Conservation (phyloP, 1,140 invertebrate genomes). For the Eriosoma lanigerum region DNA sequence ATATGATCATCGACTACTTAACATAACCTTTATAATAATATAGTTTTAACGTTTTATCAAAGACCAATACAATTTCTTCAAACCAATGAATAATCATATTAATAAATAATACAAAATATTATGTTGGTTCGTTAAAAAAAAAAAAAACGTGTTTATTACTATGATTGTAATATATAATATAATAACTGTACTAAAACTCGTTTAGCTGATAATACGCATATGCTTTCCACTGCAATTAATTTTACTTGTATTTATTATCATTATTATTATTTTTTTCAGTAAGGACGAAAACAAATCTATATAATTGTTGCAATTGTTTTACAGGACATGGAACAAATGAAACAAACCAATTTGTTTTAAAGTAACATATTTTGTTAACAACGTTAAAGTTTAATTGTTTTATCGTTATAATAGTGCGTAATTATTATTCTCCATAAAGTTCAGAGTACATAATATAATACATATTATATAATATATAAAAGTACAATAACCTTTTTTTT, state of each 20-base stretch:
- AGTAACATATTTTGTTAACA: constrained; percentile 16
- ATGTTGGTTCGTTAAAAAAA: too few relatives aligned
- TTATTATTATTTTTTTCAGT: neutral
- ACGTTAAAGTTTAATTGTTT: constrained; percentile 9
- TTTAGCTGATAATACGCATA: neutral
- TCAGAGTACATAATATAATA: constrained; percentile 15
- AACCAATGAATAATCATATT: too few relatives aligned
- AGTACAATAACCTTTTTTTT: neutral
- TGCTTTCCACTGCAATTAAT: neutral
- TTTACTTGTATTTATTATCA: neutral
- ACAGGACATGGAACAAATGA: neutral
- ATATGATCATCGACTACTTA: too few relatives aligned
- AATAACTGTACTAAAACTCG: neutral
- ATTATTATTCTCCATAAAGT: neutral
- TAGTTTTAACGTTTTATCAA: too few relatives aligned
- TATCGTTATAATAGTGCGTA: constrained; percentile 12
- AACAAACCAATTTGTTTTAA: constrained; percentile 24
- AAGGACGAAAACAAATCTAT: constrained; percentile 20
- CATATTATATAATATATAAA: neutral
- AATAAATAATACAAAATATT: too few relatives aligned
- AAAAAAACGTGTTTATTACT: too few relatives aligned
- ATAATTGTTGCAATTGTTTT: constrained; percentile 27
- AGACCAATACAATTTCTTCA: too few relatives aligned
- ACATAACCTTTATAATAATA: too few relatives aligned
- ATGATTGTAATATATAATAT: too few relatives aligned